Base-by-base conservation (phyloP, 37 sponge, comb jelly and placozoan genomes). In the Halichondria panicea region DNA sequence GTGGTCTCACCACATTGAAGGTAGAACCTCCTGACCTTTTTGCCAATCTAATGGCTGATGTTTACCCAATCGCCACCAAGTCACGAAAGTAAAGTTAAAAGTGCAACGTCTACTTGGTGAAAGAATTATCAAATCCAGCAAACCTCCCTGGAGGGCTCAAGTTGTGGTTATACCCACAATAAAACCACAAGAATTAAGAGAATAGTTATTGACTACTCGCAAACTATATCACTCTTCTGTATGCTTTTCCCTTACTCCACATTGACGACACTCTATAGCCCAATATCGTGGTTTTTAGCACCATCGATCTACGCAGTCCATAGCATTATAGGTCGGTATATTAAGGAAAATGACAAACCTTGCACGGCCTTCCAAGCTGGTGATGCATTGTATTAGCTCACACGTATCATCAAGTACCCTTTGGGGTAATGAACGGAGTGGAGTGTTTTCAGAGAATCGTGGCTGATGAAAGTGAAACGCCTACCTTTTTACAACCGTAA, bases 201-300 rank as follows among this genome's bases (percentile, higher is more conserved):
- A 34, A 28, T 41, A 11, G 68, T 67, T 7, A 67, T 67, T 4
- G 68, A 67, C 34, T 67, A 67, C 34, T 67, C 68, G 4, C 68
- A 67, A 24, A 67, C 68, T 22, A 67, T 67, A 35, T 63, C 34
- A 63, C 63, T 18, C 68, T 67, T 3, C 68, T 67, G 68, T 42
- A 67, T 41, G 68, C 68, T 11, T 67, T 43, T 28, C 44, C 68
- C n/a, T n/a, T n/a, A n/a, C n/a, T n/a, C n/a, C 68, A 25, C 68
- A 63, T 63, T 30, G 31, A 33, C 11, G 63, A 63, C 31, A n/a
- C 31, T 34, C 4, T 11, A 63, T 63, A 35, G 63, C 63, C 63
- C 63, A 63, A 33, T 63, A 63, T 37, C 8, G 63, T 5, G 63
- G n/a, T 63, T 34, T 63, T 34, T 37, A 63, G 63, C 34, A 63